Evolutionary conservation across 2,797 vertebrate species (phyloP).

Genomic region (Hybognathus amarus): DNA sequence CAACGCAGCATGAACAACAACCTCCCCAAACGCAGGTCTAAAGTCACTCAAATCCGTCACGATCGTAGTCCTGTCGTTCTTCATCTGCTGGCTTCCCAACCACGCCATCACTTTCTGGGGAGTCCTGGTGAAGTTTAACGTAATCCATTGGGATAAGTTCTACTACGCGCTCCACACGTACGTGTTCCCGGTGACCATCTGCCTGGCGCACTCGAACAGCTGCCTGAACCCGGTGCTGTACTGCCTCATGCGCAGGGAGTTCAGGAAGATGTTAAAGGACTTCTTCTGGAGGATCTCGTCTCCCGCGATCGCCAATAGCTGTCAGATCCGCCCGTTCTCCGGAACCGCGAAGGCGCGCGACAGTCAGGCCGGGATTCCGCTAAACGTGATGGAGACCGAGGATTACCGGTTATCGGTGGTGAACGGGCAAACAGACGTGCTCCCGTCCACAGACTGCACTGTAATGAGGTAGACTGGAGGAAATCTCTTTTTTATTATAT

Average conservation of each 20-base stretch:
- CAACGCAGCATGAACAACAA: constrained; percentile 75
- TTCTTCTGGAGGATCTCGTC: constrained; percentile 78
- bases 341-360: constrained; percentile 66
- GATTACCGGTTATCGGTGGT: constrained; percentile 66
- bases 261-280: constrained; percentile 75
- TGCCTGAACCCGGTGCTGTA: constrained; percentile 78
- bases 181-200: constrained; percentile 75
- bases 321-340: constrained; percentile 70
- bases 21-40: constrained; percentile 68
- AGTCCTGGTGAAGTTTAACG: constrained; percentile 75
- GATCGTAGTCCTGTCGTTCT: constrained; percentile 74
- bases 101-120: constrained; percentile 77
- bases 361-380: constrained; percentile 67
- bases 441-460: constrained; percentile 42
- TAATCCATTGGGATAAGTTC: constrained; percentile 70
- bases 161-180: constrained; percentile 77
- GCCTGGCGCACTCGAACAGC: constrained; percentile 78
- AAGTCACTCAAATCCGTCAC: constrained; percentile 76
- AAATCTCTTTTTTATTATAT: neutral
- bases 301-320: constrained; percentile 62
- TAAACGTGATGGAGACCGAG: constrained; percentile 72
- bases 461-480: constrained; percentile 16
- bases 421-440: constrained; percentile 46
- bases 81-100: constrained; percentile 75
- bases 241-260: constrained; percentile 77